These are phyloP conservation scores for Pachypanchax playfairii DNA, from an alignment of 2,113 vertebrate species.

Conservation along the genomic window DNA sequence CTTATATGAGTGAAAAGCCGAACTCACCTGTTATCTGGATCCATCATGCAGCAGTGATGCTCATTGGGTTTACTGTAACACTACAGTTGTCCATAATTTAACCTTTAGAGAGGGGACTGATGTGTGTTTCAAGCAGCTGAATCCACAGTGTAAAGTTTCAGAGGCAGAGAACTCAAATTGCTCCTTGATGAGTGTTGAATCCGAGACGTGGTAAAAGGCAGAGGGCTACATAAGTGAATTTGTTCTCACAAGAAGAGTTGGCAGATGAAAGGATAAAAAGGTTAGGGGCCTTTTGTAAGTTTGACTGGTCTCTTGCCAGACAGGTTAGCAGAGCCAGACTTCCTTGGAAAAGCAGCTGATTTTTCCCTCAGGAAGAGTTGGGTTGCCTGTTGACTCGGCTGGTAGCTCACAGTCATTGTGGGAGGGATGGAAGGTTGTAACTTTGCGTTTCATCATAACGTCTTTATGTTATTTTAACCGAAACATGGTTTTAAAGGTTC, in stretches of 20 bases:
- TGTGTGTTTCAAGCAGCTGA: not conserved
- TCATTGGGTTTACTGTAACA: not conserved
- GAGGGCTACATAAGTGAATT: constrained; percentile 1
- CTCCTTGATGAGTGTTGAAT: not conserved
- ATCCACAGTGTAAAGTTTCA: too few species aligned
- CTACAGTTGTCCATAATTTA: not conserved
- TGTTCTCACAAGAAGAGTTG: constrained; percentile 3
- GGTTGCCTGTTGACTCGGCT: constrained; percentile 45
- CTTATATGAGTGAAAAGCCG: too few species aligned
- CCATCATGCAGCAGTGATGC: not conserved
- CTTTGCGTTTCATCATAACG: constrained; percentile 32
- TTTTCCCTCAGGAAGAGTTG: constrained; percentile 48
- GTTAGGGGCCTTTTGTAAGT: not conserved
- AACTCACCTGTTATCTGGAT: too few species aligned
- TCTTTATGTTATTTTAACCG: constrained; percentile 25
- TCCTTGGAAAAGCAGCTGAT: constrained; percentile 63
- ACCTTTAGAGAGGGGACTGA: not conserved
- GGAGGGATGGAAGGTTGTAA: constrained; percentile 22
- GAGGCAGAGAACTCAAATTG: not conserved
- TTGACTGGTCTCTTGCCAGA: constrained; percentile 24
- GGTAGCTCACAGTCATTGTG: constrained; percentile 33
- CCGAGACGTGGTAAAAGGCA: constrained; percentile 2
- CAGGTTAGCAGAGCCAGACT: constrained; percentile 28
- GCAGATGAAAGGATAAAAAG: constrained; percentile 26
- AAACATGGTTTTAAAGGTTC: too few species aligned